Evolutionary conservation across 2,888 invertebrate species (phyloP).

Genomic region (Aleiodes alternator): DNA sequence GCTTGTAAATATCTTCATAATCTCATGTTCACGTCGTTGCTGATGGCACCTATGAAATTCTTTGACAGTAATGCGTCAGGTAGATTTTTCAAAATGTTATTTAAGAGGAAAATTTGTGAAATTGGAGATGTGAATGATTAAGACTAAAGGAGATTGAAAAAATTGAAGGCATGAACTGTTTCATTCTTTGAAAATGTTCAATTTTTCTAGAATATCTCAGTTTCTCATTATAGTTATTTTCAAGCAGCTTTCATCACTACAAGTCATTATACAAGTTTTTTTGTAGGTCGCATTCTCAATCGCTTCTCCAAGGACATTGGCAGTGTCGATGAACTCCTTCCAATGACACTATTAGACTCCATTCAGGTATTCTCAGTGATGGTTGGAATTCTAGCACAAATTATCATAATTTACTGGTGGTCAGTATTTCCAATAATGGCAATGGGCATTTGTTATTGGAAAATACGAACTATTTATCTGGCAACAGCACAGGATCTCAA

Average conservation of each 20-base stretch:
- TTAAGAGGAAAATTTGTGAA: no score
- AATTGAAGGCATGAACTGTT: neutral
- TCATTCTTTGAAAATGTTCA: no score
- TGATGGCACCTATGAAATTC: conserved; percentile 87
- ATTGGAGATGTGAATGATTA: no score
- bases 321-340: conserved; percentile 84
- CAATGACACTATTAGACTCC: conserved; percentile 81
- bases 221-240: no score
- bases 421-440: conserved; percentile 81
- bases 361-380: conserved; percentile 83
- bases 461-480: conserved; percentile 82
- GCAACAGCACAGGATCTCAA: conserved; percentile 85
- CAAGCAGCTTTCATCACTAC: neutral
- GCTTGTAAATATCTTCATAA: conserved; percentile 87
- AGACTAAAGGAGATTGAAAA: no score
- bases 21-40: conserved; percentile 85
- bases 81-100: conserved; percentile 68
- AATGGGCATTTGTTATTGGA: conserved; percentile 81
- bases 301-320: conserved; percentile 92
- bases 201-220: no score
- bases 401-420: conserved; percentile 83
- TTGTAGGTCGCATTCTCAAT: conserved; percentile 85
- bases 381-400: conserved; percentile 83
- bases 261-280: neutral
- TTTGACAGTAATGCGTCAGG: conserved; percentile 91